Base-by-base conservation (phyloP, 2,113 vertebrate genomes). In the Actenoides hombroni region DNA sequence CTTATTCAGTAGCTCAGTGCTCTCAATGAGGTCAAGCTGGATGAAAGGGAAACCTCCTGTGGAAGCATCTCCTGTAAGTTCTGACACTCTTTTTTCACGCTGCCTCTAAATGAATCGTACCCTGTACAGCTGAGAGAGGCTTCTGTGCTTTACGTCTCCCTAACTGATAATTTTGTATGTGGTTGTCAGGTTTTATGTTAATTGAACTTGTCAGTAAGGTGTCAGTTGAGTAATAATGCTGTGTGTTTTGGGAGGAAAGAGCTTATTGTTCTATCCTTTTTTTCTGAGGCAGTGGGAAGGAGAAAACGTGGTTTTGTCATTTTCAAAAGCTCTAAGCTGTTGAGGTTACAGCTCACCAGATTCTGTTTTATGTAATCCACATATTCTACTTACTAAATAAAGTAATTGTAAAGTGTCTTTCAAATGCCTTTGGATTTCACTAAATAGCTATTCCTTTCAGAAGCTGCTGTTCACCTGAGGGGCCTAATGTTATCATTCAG, bases 1-100 rank as follows among this genome's bases (percentile, higher is more conserved):
- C 90, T 81, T 63, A 18, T 35, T 76, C 16, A 0, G 67, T 96
- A 88, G 94, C 96, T 78, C 88, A 61, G 74, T 88, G 94, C 73
- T 94, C 92, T 97, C 97, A 90, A 98, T 98, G 98, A 98, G 97
- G 96, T 97, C 97, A 96, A 98, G 98, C 93, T 97, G 96, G 84
- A 98, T 97, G 96, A 98, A 97, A 96, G 96, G 97, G 87, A 97
- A 97, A 83, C 91, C 96, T 83, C 96, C 95, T 37, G 79, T 96
- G 46, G 57, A 97, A 86, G 92, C 97, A 31, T 93, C 97, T 91
- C 51, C 95, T 70, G 97, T 98, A 97, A 98, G 98, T 96, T 89
- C 48, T 71, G 48, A 54, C 74, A 17, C 49, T 31, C 57, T 56
- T 81, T 64, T 88, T 77, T 51, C 11, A 7, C 10, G 8, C 40